Evolutionary conservation across 2,797 vertebrate species (phyloP), one percentile per base, ranked within the genome.

Genomic region (Amblyraja radiata): DNA sequence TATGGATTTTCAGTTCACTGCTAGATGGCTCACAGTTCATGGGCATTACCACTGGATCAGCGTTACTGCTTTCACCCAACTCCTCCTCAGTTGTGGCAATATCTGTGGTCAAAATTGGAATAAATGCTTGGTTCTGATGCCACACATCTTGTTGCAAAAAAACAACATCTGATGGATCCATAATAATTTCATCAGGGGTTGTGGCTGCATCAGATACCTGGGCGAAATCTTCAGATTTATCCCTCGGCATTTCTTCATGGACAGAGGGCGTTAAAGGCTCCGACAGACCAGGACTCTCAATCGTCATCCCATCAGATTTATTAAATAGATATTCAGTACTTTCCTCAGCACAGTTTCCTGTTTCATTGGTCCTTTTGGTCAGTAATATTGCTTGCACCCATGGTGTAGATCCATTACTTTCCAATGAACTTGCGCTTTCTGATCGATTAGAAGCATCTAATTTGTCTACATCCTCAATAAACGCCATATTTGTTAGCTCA

Each of bases 81-180:
- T 0, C 58, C 83, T 32, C 25, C 58, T 65, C 13, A 11, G 25
- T 7, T 1, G 5, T 4, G 10, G 81, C 9, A 54, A 25, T 11
- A 4, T 8, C 83, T 23, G 68, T 10, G 36, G 36, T 16, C 8
- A 10, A 0, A 28, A 91, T 74, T 0, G 90, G 90, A 25, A 91
- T 71, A 54, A 91, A 91, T 0, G 68, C 68, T 25, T 54, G 36
- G 90, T 91, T 91, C 68, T 74, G 90, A 23, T 91, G 90, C 90
- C 90, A 91, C 10, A 91, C 90, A 1, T 91, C 90, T 0, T 54
- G 39, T 25, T 91, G 90, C 4, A 91, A 28, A 46, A 74, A 91
- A 7, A 4, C 18, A 0, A 16, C 71, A 13, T 91, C 90, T 14
- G 36, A 13, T 11, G 71, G 65, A 11, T 91, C 90, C 68, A 91